Evolutionary conservation across 35 echinoderm and acorn worm genomes (phyloP).

Genomic region (Ptychodera flava): DNA sequence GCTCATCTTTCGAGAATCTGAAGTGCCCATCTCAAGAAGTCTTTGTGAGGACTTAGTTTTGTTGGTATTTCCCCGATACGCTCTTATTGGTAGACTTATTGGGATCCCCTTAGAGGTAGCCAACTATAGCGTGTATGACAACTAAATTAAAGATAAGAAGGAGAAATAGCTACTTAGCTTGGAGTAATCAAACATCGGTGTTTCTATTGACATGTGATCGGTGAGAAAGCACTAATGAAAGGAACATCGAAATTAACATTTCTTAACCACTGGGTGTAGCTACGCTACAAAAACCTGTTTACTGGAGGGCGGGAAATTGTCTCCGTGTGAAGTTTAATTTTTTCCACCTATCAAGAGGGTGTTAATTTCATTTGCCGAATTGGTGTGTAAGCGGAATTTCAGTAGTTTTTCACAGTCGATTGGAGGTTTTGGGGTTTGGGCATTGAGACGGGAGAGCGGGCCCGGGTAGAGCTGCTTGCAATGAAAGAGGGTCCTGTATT

Average conservation of each 20-base stretch:
- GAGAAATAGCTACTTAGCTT: background rate
- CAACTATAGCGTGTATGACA: background rate
- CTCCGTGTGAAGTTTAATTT: background rate
- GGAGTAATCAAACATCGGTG: background rate
- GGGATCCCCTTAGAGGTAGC: background rate
- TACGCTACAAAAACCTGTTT: background rate
- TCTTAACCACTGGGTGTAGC: background rate
- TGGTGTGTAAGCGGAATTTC: background rate
- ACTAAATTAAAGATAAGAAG: conserved; percentile 2
- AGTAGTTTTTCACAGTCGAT: background rate
- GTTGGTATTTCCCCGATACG: background rate
- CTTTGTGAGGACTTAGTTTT: background rate
- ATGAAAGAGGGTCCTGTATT: background rate
- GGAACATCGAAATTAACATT: conserved; percentile 1
- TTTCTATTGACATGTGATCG: background rate
- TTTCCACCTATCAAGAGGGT: background rate
- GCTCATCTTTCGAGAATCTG: background rate
- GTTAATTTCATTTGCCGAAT: background rate
- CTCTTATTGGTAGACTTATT: background rate
- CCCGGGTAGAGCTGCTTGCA: background rate
- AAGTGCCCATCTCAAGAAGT: background rate
- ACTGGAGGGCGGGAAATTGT: background rate
- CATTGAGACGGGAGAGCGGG: background rate
- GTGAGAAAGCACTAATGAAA: background rate
- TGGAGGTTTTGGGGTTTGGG: background rate